Percentiles rank a stretch among this genome's conserved stretches.
These are phyloP conservation scores for Agonum fuliginosum DNA, from an alignment of 2,888 invertebrate species.

Conservation along the genomic window DNA sequence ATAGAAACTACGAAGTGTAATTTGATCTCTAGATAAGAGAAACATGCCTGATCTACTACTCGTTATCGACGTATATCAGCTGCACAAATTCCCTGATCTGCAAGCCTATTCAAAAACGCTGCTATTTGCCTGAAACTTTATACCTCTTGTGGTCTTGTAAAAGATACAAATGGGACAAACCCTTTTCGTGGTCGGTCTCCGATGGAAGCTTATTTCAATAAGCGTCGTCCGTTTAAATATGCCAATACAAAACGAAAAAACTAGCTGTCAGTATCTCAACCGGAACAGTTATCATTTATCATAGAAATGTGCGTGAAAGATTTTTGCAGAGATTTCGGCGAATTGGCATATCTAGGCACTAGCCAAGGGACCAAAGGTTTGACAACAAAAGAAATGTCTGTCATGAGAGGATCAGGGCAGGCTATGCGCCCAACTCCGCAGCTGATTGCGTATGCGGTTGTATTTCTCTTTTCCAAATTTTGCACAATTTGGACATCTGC, in stretches of 20 bases:
- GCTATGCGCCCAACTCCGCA: slow-evolving; percentile 8
- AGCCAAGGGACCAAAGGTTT: slow-evolving; percentile 8
- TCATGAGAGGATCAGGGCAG: slow-evolving; percentile 17
- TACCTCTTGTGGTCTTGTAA: not conserved
- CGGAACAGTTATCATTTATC: slow-evolving; percentile 38
- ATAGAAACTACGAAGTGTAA: slow-evolving; percentile 41
- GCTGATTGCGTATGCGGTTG: slow-evolving; percentile 31
- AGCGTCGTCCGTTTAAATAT: slow-evolving; percentile 23
- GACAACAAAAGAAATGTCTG: slow-evolving; percentile 34
- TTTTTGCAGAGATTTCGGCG: slow-evolving; percentile 32
- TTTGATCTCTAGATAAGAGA: slow-evolving; percentile 40
- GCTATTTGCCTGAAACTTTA: not conserved
- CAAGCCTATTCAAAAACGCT: not conserved
- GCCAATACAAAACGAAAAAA: slow-evolving; percentile 40
- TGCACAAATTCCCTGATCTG: slow-evolving; percentile 18
- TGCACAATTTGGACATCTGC: slow-evolving; percentile 48
- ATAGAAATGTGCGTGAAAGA: slow-evolving; percentile 42
- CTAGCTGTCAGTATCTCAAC: slow-evolving; percentile 35
- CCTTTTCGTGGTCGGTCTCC: slow-evolving; percentile 8
- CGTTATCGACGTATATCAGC: slow-evolving; percentile 18
- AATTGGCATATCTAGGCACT: not conserved
- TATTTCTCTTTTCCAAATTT: slow-evolving; percentile 39
- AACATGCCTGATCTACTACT: slow-evolving; percentile 10
- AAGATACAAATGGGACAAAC: slow-evolving; percentile 11
- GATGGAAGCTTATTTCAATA: not conserved